Conservation (phyloP, 2,797 vertebrate genomes). For the Sardinella longiceps region DNA sequence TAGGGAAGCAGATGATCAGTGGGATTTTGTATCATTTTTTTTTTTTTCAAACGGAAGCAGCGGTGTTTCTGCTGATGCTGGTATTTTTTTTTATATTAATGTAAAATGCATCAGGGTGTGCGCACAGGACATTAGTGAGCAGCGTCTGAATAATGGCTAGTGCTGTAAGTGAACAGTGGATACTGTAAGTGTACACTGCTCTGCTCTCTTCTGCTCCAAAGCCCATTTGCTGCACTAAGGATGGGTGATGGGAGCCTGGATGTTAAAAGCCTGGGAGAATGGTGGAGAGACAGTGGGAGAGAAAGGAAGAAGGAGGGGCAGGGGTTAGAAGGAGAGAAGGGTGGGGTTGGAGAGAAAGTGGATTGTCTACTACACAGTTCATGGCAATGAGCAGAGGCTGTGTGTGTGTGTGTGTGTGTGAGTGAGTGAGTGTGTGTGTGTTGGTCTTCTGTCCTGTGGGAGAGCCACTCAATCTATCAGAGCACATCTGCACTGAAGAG, state of each 20-base stretch:
- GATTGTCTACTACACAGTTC: background rate
- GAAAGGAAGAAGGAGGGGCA: background rate
- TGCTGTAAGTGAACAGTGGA: constrained; percentile 18
- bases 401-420: background rate
- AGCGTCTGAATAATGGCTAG: background rate
- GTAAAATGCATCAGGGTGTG: constrained; percentile 14
- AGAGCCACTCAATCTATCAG: constrained; percentile 36
- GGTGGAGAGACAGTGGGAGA: background rate
- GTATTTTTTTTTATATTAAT: background rate
- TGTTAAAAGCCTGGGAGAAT: background rate
- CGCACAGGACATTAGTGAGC: background rate
- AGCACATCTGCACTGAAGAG: constrained; percentile 39
- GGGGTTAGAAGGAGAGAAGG: background rate
- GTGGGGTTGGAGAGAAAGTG: background rate
- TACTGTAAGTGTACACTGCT: background rate
- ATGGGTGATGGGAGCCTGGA: background rate
- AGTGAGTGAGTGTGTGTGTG: constrained; percentile 10
- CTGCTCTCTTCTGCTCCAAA: background rate
- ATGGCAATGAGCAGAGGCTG: background rate
- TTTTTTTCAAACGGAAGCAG: background rate
- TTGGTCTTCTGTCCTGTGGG: constrained; percentile 28
- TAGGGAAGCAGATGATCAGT: background rate
- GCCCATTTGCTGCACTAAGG: background rate
- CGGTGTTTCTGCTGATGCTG: background rate
- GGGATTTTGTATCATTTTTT: background rate